Conservation (phyloP, 2,113 vertebrate genomes). For the Aptenodytes patagonicus region DNA sequence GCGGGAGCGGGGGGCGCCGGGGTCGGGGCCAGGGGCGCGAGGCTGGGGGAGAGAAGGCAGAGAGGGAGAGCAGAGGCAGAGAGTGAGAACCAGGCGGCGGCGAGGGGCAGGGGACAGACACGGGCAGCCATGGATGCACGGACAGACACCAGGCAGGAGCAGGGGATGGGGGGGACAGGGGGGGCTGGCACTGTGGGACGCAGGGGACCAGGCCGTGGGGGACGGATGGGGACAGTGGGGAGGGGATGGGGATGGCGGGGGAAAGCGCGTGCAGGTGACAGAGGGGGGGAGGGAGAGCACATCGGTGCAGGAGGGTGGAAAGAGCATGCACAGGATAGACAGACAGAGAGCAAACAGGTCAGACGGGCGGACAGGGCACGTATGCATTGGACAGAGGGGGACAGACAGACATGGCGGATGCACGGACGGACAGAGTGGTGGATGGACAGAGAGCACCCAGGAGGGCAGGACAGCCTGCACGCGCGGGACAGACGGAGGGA, state of each 20-base stretch:
- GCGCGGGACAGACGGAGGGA: rapidly evolving
- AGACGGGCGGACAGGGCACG: neutral
- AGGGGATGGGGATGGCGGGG: neutral
- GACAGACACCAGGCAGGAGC: too few relatives aligned
- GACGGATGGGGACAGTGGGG: too few relatives aligned
- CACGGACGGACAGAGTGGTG: neutral
- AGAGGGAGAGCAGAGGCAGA: neutral
- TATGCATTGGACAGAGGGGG: neutral
- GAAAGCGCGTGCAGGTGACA: neutral
- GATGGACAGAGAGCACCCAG: neutral
- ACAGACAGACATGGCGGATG: neutral
- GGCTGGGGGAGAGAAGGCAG: neutral
- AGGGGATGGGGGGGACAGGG: too few relatives aligned
- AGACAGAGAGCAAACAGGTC: neutral
- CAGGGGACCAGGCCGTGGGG: too few relatives aligned
- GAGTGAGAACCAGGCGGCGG: neutral
- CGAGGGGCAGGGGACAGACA: neutral
- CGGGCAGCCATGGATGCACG: neutral
- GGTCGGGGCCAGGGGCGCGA: neutral
- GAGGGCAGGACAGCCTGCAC: neutral
- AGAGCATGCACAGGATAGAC: neutral
- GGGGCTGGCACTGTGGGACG: too few relatives aligned
- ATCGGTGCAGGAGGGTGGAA: neutral
- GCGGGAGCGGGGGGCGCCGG: neutral
- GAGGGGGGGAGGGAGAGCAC: too few relatives aligned